phyloP scores from a whole-genome alignment of 1,140 invertebrate species.

The Neuroterus valhalla region DNA sequence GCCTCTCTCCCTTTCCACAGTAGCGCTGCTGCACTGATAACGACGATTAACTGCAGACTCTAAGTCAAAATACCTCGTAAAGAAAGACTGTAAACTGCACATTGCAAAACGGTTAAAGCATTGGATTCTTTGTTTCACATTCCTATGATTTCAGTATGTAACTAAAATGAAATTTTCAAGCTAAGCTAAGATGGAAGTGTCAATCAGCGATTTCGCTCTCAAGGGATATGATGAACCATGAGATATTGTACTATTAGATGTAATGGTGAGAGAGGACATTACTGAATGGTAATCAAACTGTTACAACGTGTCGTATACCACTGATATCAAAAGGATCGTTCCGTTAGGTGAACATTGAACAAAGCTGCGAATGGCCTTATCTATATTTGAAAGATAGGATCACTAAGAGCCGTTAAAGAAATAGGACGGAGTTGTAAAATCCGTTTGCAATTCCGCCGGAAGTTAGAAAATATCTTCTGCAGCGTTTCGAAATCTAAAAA shows the following conservation, averaged over 20 bases:
- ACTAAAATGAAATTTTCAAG: background rate
- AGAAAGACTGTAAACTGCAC: background rate
- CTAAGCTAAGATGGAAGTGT: background rate
- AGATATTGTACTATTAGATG: background rate
- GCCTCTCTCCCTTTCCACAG: background rate
- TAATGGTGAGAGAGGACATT: background rate
- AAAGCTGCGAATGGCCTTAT: background rate
- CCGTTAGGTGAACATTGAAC: background rate
- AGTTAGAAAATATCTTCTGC: too few species aligned
- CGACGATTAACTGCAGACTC: background rate
- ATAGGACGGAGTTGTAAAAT: too few species aligned
- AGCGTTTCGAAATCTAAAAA: too few species aligned
- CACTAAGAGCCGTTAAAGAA: too few species aligned
- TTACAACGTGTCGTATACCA: conserved; percentile 3
- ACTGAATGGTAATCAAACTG: conserved; percentile 16
- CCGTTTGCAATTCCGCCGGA: too few species aligned
- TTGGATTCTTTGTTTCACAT: background rate
- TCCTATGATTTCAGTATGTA: background rate
- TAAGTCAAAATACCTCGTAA: background rate
- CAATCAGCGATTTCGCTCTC: conserved; percentile 4
- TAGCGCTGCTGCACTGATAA: conserved; percentile 5
- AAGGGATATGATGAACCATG: background rate
- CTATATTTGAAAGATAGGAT: background rate
- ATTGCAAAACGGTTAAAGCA: background rate
- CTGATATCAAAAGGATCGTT: background rate